phyloP scores from a whole-genome alignment of 1,140 invertebrate genomes.

The Drosophila seguyi region DNA sequence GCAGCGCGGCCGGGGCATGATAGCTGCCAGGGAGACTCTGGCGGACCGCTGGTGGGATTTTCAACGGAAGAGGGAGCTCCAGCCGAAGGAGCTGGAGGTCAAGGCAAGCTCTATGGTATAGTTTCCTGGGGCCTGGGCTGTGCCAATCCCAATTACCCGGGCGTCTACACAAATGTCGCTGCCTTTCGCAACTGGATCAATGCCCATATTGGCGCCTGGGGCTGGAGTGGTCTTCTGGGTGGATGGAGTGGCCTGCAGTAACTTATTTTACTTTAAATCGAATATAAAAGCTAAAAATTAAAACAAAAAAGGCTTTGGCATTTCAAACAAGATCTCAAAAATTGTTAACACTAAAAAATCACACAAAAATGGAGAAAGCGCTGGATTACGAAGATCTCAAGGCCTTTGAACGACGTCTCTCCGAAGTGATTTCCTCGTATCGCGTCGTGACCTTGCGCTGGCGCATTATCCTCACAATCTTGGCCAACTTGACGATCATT shows the following conservation, averaged over 20 bases:
- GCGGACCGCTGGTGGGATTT: constrained; percentile 72
- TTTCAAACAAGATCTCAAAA: not conserved
- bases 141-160: constrained; percentile 86
- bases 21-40: constrained; percentile 79
- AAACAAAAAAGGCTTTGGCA: not conserved
- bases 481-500: not conserved
- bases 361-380: not conserved
- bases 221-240: constrained; percentile 50
- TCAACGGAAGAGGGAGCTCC: constrained; percentile 17
- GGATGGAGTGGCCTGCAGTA: constrained; percentile 66
- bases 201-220: constrained; percentile 65
- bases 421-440: not conserved
- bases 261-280: not conserved
- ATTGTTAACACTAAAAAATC: not conserved
- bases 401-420: constrained; percentile 6
- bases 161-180: constrained; percentile 85
- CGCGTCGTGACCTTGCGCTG: not conserved
- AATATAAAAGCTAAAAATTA: not conserved
- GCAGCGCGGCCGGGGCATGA: constrained; percentile 69
- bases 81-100: constrained; percentile 29
- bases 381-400: not conserved
- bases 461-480: not conserved
- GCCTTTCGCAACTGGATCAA: constrained; percentile 76
- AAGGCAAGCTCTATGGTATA: constrained; percentile 85
- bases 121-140: constrained; percentile 86